phyloP scores from a whole-genome alignment of 2,113 vertebrate species.

The Phaethornis superciliosus region DNA sequence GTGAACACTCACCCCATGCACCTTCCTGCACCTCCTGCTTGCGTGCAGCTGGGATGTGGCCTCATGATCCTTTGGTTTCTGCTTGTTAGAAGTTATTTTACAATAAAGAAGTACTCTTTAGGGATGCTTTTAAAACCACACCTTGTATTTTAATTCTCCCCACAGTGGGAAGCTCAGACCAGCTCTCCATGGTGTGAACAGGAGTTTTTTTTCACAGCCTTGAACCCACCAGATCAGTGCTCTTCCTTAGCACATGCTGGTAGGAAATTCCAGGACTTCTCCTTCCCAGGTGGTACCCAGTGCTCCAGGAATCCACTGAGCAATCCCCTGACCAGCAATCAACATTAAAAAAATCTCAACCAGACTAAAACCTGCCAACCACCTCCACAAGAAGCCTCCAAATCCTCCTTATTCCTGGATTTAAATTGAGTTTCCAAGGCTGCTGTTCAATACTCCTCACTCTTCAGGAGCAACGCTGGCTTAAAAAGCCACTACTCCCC shows the following conservation, averaged over 20 bases:
- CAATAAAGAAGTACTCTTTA: background rate
- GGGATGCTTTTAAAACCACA: background rate
- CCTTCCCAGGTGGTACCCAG: background rate
- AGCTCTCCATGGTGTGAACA: background rate
- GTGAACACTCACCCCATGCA: background rate
- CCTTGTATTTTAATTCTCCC: background rate
- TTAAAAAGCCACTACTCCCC: background rate
- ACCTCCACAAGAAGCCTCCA: background rate
- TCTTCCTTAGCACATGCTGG: background rate
- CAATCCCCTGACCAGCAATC: background rate
- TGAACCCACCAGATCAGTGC: background rate
- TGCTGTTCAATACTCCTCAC: background rate
- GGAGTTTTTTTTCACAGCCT: background rate
- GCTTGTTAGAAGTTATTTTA: background rate
- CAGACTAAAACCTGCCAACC: fast-evolving
- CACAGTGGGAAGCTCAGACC: background rate
- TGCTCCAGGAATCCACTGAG: background rate
- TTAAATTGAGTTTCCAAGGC: background rate
- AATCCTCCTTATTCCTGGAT: background rate
- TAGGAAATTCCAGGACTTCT: background rate
- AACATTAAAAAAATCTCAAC: background rate
- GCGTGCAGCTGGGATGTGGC: fast-evolving
- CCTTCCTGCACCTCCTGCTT: background rate
- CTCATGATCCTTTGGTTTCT: fast-evolving
- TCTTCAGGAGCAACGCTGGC: background rate